Conservation (phyloP, 2,888 invertebrate species). For the Teleogryllus oceanicus region DNA sequence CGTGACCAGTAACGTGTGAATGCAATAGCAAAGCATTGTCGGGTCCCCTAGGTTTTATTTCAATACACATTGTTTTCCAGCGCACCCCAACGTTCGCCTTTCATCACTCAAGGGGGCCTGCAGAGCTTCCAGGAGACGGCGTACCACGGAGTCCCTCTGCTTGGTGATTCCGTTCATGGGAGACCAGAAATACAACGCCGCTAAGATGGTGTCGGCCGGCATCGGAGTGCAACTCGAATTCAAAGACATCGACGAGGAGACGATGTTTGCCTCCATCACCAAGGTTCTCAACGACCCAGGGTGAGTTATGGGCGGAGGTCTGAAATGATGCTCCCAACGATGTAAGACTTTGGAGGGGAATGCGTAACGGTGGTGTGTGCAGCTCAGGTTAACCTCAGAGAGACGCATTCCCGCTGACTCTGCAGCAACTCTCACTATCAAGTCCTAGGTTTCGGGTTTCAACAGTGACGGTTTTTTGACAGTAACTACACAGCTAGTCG, state of each 20-base stretch:
- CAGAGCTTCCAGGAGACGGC: constrained; percentile 38
- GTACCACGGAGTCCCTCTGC: constrained; percentile 33
- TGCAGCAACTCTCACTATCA: too few species aligned
- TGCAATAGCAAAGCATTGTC: too few species aligned
- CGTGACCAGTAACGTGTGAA: too few species aligned
- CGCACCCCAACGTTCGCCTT: constrained; percentile 37
- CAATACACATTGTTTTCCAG: background rate
- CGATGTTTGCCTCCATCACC: background rate
- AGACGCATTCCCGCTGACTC: too few species aligned
- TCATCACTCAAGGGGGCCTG: constrained; percentile 38
- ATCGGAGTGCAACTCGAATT: constrained; percentile 35
- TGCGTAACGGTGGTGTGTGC: too few species aligned
- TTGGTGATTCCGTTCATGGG: constrained; percentile 38
- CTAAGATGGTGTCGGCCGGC: constrained; percentile 33
- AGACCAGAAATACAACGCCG: constrained; percentile 37
- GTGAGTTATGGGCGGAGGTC: background rate
- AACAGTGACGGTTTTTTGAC: too few species aligned
- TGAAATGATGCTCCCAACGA: too few species aligned
- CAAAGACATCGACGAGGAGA: constrained; percentile 24
- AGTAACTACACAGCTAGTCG: too few species aligned
- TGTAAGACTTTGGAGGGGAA: too few species aligned
- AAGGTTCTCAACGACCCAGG: constrained; percentile 27
- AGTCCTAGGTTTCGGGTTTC: too few species aligned
- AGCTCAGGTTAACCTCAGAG: too few species aligned
- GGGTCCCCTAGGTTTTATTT: too few species aligned